Evolutionary conservation across 2,797 vertebrate species (phyloP), one percentile per base, ranked within the genome.

Genomic region (Peromyscus attwateri): DNA sequence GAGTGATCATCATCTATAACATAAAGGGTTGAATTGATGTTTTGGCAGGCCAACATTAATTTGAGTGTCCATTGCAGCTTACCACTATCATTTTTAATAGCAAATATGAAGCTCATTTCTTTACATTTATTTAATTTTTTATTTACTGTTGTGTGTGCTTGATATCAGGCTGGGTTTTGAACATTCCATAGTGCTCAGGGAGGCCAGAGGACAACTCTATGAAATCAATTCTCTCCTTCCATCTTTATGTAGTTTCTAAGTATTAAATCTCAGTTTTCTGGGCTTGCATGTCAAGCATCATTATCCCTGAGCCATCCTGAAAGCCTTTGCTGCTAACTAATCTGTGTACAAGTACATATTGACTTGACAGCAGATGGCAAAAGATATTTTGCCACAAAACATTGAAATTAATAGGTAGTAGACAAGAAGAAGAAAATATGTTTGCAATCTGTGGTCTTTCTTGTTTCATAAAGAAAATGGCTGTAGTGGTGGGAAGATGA

Each of bases 401-500:
- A 55, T 94, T 94, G 94, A 88, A 96, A 31, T 84, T 91, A 82
- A 31, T 93, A 55, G 55, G 93, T 92, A 96, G 64, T 6, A 87
- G 37, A 55, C 82, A 70, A 55, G 19, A 66, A 49, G 91, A 87
- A 62, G 91, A 83, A 25, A 66, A 91, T 88, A 52, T 89, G 16
- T 85, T 40, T 97, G 6, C 9, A 79, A 17, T 43, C 14, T 25
- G 17, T 91, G 60, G 23, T 62, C 60, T 90, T 29, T 88, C 60
- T 68, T 92, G 3, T 70, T 89, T 60, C 70, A 93, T 70, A 75
- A 91, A 73, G 6, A 81, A 79, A 64, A 71, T 17, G 21, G 6
- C 19, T 71, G 2, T 34, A 1, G 1, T 34, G 66, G 11, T 34
- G 6, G 46, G 7, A 27, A n/a, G 12, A 13, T 87, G 19, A n/a